Base-by-base conservation (phyloP, 2,797 vertebrate species). In the Petrocephalus schoutedeni region DNA sequence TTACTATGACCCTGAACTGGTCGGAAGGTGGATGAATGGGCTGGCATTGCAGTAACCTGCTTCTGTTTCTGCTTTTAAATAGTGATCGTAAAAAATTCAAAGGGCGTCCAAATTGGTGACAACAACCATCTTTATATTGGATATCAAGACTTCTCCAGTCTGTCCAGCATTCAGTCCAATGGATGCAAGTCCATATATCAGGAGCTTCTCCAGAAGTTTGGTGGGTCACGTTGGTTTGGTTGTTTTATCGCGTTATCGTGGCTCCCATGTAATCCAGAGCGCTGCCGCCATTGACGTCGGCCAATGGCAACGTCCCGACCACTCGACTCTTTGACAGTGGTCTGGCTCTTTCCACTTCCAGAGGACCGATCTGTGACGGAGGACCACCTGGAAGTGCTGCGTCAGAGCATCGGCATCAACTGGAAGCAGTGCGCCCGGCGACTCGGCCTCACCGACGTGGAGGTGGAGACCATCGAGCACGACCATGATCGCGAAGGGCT, bases 391-490 rank as follows among this genome's bases (percentile, higher is more conserved):
- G 95, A 97, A 0, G 92, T 98, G 12, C 92, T 98, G 86, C 94
- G 95, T 83, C 95, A 97, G 0, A 98, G 97, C 90, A 91, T 99
- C 14, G 97, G 96, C 0, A 90, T 3, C 67, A 95, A 95, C 0
- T 99, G 98, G 98, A 99, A 98, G 93, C 90, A 51, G 0, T 97
- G 96, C 7, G 97, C 96, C 0, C 97, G 98, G 0, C 94, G 93
- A 45, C 94, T 99, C 90, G 96, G 96, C 83, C 96, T 99, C 90
- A 91, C 87, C 0, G 82, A 93, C 0, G 94, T 97, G 0, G 97
- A 99, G 61, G 96, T 99, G 23, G 97, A 99, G 3, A 96, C 95
- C 92, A 98, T 99, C 2, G 97, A 98, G 71, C 97, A 99, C 0
- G 97, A 98, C 93, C 97, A 94, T 23, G 93, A 92, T 84, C 95